Evolutionary conservation across 1,140 invertebrate genomes (phyloP).

Genomic region (Drosophila ogumai): DNA sequence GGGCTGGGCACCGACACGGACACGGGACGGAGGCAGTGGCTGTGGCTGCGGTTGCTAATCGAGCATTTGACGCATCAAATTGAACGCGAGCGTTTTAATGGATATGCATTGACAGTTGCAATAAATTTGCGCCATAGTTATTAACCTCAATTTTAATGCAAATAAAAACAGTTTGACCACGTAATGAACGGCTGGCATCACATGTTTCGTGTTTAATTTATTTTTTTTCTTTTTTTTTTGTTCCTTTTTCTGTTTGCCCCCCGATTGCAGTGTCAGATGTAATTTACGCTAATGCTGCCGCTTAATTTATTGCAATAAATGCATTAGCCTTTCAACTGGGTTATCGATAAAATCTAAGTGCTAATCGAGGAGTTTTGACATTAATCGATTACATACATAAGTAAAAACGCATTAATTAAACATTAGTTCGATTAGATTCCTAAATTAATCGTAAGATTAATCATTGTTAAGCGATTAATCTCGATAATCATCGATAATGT

Average conservation of each 20-base stretch:
- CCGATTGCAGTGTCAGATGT: constrained; percentile 28
- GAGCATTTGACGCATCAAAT: constrained; percentile 60
- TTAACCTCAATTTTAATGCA: constrained; percentile 72
- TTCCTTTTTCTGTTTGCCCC: neutral
- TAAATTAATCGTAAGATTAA: neutral
- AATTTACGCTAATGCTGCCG: constrained; percentile 40
- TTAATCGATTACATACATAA: neutral
- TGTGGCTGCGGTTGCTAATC: constrained; percentile 33
- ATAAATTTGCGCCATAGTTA: constrained; percentile 63
- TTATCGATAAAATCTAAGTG: neutral
- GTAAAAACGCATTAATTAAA: neutral
- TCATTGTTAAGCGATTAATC: neutral
- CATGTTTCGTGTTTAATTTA: constrained; percentile 23
- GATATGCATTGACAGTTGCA: constrained; percentile 65
- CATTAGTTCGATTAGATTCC: neutral
- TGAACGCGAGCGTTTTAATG: constrained; percentile 56
- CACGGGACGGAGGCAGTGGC: neutral
- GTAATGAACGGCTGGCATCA: constrained; percentile 37
- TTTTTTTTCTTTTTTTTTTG: too few species aligned
- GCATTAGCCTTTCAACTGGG: constrained; percentile 19
- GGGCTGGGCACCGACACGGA: neutral
- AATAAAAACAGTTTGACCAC: constrained; percentile 61
- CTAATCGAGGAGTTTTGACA: neutral
- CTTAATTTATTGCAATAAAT: constrained; percentile 45
- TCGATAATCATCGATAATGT: neutral